Evolutionary conservation across 2,888 invertebrate genomes (phyloP), one percentile per base, ranked within the genome.

Genomic region (Eupelmus urozonus): DNA sequence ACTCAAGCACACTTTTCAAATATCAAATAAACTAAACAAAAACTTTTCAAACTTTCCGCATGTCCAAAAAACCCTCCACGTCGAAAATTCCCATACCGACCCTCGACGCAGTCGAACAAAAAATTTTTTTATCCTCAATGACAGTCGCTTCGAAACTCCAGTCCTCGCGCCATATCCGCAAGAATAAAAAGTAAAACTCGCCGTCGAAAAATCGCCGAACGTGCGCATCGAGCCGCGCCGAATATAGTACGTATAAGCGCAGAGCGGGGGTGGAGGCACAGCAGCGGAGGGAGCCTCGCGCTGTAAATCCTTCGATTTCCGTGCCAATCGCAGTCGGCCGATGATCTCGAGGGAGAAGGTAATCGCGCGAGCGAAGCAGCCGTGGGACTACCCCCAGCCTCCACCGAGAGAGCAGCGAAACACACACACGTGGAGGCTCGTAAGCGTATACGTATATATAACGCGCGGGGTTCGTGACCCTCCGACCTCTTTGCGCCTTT

Each of bases 281-380:
- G 51, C 23, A 11, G 51, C 18, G 16, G 13, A 45, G 45, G 16
- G 16, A 45, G 16, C 45, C n/a, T 23, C 42, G 74, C 29, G 20
- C 23, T 59, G 63, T 76, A 79, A 74, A 80, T 80, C 77, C 77
- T 74, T 80, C 80, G 77, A 80, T 80, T 80, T 80, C 57, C 77
- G 76, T 76, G 72, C 67, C 79, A 79, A 79, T 79, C 76, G 79
- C 59, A 73, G 59, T 18, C 40, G 13, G 2, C 42, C 67, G 62
- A 63, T 67, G 40, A 60, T 72, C 79, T 72, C 71, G 55, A 16
- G 79, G 79, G 72, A 76, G 42, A 59, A 76, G 62, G 76, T 79
- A 79, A 72, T 79, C 72, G 72, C 49, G 57, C 53, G 51, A 74
- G 74, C 63, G 73, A 78, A 70, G 73, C 62, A 74, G 55, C 45